Conservation (phyloP, 2,888 invertebrate genomes). For the Agriopis aurantiaria region DNA sequence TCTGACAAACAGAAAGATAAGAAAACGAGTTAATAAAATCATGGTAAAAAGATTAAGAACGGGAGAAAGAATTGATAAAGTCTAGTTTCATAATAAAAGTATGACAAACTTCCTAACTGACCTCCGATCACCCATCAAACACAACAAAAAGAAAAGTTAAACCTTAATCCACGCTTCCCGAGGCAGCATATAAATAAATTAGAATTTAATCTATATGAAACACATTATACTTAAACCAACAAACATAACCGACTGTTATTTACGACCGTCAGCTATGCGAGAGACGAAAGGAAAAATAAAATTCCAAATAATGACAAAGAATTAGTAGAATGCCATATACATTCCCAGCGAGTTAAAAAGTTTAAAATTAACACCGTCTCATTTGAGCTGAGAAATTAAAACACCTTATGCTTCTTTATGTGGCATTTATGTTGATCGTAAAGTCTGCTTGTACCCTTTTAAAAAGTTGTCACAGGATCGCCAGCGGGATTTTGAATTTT, state of each 20-base stretch:
- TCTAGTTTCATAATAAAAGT: conserved; percentile 17
- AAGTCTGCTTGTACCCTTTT: conserved; percentile 75
- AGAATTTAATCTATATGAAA: conserved; percentile 77
- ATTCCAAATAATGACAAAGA: conserved; percentile 78
- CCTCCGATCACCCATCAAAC: conserved; percentile 46
- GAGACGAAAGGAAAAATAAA: conserved; percentile 60
- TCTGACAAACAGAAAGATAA: too few species aligned
- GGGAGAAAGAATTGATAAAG: not conserved
- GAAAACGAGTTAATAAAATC: too few species aligned
- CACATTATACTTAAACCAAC: conserved; percentile 79
- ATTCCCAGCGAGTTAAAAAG: conserved; percentile 65
- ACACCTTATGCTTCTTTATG: conserved; percentile 83
- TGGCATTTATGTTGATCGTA: conserved; percentile 82
- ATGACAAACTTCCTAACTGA: conserved; percentile 46
- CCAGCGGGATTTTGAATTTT: conserved; percentile 50
- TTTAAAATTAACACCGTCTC: conserved; percentile 80
- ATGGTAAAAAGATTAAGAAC: too few species aligned
- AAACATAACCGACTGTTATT: conserved; percentile 78
- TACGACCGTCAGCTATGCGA: conserved; percentile 70
- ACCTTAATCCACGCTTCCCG: conserved; percentile 52
- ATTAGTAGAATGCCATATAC: conserved; percentile 69
- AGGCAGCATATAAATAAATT: conserved; percentile 70
- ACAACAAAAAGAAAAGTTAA: conserved; percentile 53
- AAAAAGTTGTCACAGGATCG: conserved; percentile 67
- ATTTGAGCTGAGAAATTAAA: conserved; percentile 83